Percentiles rank a stretch among this genome's conserved stretches.
Evolutionary conservation across 1,140 invertebrate species (phyloP).

Genomic region (Branchinecta lynchi): DNA sequence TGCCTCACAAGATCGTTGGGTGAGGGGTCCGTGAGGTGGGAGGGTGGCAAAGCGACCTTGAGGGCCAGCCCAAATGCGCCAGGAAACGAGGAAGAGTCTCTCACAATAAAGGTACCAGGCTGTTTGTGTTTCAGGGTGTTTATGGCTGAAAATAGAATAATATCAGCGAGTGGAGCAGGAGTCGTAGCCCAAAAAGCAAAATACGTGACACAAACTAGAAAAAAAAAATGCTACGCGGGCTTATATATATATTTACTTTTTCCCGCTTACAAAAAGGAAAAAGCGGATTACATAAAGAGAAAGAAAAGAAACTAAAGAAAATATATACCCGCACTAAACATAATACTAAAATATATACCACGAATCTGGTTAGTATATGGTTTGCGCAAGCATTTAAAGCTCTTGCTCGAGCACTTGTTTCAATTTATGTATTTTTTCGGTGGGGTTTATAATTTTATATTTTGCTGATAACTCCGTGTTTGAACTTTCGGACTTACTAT

Average conservation of each 20-base stretch:
- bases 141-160: slow-evolving; percentile 52
- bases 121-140: slow-evolving; percentile 65
- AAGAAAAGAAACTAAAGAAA: too few relatives aligned
- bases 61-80: slow-evolving; percentile 92
- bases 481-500: too few relatives aligned
- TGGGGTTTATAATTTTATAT: too few relatives aligned
- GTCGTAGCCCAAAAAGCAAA: background rate
- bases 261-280: background rate
- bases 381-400: too few relatives aligned
- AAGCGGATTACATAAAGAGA: too few relatives aligned
- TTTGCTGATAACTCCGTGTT: too few relatives aligned
- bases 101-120: slow-evolving; percentile 87
- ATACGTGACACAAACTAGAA: background rate
- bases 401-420: too few relatives aligned
- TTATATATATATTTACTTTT: background rate
- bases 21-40: slow-evolving; percentile 43
- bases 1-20: slow-evolving; percentile 78
- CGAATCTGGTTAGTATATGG: too few relatives aligned
- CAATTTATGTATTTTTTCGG: too few relatives aligned
- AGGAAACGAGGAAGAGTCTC: slow-evolving; percentile 85
- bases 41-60: slow-evolving; percentile 68
- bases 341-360: too few relatives aligned
- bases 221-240: background rate
- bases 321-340: too few relatives aligned
- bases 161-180: slow-evolving; percentile 9